These are phyloP conservation scores for Nysson spinosus DNA, from an alignment of 2,888 invertebrate species.

Conservation along the genomic window DNA sequence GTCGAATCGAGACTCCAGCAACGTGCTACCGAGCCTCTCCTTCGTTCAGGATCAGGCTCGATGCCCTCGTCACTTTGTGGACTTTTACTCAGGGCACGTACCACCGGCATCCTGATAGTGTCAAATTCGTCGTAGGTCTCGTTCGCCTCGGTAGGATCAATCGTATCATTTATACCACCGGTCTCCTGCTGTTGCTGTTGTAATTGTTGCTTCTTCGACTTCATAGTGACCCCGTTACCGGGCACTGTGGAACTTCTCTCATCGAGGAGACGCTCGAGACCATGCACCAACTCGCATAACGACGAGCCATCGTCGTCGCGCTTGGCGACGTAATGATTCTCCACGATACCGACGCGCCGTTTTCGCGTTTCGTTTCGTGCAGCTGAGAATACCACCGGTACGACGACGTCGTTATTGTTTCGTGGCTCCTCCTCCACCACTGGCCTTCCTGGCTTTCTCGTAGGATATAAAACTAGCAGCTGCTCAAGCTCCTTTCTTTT, in stretches of 20 bases:
- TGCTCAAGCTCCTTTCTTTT: constrained; percentile 8
- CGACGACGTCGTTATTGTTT: constrained; percentile 5
- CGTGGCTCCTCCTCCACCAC: constrained; percentile 3
- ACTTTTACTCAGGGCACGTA: constrained; percentile 66
- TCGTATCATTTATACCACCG: constrained; percentile 14
- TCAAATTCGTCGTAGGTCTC: constrained; percentile 70
- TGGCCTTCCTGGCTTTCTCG: not conserved
- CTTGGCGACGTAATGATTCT: constrained; percentile 49
- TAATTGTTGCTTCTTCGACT: constrained; percentile 47
- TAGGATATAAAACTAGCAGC: constrained; percentile 1
- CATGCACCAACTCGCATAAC: constrained; percentile 43
- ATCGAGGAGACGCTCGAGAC: constrained; percentile 35
- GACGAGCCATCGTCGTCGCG: constrained; percentile 38
- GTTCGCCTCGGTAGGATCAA: constrained; percentile 58
- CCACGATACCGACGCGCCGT: constrained; percentile 54
- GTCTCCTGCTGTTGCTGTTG: not conserved
- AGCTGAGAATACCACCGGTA: constrained; percentile 12
- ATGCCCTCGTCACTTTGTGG: constrained; percentile 74
- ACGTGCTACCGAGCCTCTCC: constrained; percentile 68
- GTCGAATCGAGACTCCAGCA: constrained; percentile 79
- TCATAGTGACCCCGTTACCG: constrained; percentile 47
- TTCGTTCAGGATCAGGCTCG: constrained; percentile 66
- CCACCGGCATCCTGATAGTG: constrained; percentile 59
- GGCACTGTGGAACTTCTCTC: constrained; percentile 9
- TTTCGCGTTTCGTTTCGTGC: constrained; percentile 33